A percentile compares a stretch with the other conserved stretches of the same genome.
Evolutionary conservation across 2,113 vertebrate species (phyloP).

Genomic region (Opisthocomus hoazin): DNA sequence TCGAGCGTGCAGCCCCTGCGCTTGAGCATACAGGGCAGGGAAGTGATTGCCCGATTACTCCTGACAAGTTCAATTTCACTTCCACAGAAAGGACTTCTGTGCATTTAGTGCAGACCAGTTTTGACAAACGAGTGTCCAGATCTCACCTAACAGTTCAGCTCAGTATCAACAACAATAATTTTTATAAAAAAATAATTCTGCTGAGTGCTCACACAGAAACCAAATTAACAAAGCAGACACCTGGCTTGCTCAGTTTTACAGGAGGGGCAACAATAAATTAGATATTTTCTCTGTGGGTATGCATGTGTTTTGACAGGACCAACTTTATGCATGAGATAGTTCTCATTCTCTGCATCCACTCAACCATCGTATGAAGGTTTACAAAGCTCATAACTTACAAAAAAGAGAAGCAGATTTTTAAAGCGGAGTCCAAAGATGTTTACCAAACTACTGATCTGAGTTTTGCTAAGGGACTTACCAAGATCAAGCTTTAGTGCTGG

Average conservation of each 20-base stretch:
- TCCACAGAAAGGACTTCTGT: background rate
- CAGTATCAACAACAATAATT: rapidly evolving
- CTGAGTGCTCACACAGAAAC: background rate
- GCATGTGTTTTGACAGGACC: background rate
- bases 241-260: background rate
- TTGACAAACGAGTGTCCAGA: background rate
- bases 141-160: background rate
- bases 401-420: background rate
- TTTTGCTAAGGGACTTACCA: background rate
- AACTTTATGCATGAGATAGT: background rate
- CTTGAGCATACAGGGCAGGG: background rate
- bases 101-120: background rate
- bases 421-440: background rate
- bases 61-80: background rate
- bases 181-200: background rate
- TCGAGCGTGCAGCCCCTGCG: background rate
- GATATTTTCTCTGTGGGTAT: background rate
- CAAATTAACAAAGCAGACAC: background rate
- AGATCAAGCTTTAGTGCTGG: background rate
- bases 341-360: background rate
- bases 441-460: background rate
- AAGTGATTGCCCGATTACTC: background rate
- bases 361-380: background rate
- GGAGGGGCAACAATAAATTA: background rate
- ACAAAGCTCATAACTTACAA: background rate